Percentiles rank a stretch among this genome's conserved stretches.
Conservation (phyloP, 2,888 invertebrate species). For the Charanyca ferruginea region DNA sequence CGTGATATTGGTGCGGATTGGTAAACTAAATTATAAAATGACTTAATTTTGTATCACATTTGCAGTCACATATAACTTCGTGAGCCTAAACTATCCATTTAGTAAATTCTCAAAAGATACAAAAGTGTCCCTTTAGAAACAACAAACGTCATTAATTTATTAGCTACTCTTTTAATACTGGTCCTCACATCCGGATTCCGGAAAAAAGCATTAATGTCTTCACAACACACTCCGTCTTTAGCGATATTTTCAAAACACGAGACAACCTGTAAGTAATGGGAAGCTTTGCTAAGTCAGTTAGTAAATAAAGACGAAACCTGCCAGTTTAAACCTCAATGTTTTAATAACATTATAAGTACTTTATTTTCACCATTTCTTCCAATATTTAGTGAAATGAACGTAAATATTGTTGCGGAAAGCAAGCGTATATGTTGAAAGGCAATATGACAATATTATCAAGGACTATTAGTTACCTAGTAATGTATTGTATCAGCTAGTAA, state of each 20-base stretch:
- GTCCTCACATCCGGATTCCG: neutral
- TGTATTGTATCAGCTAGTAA: neutral
- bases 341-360: neutral
- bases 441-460: neutral
- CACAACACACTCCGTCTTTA: neutral
- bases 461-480: neutral
- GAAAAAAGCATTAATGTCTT: neutral
- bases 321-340: neutral
- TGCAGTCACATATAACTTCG: too few species aligned
- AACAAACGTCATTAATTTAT: neutral
- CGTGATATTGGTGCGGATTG: neutral
- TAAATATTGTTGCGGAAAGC: too few species aligned
- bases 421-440: neutral
- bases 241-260: constrained; percentile 16
- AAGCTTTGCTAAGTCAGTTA: constrained; percentile 4
- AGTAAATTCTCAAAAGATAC: too few species aligned
- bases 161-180: neutral
- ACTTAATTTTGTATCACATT: too few species aligned
- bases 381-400: neutral
- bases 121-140: too few species aligned
- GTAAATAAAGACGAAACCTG: constrained; percentile 11
- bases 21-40: neutral
- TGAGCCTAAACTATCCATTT: too few species aligned
- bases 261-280: neutral
- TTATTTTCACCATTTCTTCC: constrained; percentile 17